A percentile compares a stretch with the other conserved stretches of the same genome.
phyloP scores from a whole-genome alignment of 2,113 vertebrate species.

The Cryptomyrus ogoouensis region DNA sequence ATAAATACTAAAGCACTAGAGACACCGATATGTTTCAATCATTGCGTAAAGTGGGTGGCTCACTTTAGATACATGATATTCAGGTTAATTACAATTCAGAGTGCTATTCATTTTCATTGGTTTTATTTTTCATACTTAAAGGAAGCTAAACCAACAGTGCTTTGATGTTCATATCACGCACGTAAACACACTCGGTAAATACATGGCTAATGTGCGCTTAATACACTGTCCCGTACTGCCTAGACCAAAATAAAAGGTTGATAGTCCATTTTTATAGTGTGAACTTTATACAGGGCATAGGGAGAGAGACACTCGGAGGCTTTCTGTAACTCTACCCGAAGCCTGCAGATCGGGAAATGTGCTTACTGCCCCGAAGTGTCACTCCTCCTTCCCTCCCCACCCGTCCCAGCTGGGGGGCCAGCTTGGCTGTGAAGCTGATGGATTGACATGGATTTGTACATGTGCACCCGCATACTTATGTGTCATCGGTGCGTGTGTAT shows the following conservation, averaged over 20 bases:
- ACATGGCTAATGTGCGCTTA: not conserved
- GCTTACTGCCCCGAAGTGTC: slow-evolving; percentile 50
- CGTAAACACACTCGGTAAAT: not conserved
- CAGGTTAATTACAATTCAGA: not conserved
- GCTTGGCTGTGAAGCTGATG: not conserved
- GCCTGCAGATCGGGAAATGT: slow-evolving; percentile 46
- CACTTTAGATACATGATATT: not conserved
- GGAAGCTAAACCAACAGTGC: not conserved
- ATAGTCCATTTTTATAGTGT: not conserved
- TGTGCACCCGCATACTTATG: slow-evolving; percentile 21
- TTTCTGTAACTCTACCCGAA: slow-evolving; percentile 45
- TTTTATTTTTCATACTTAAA: not conserved
- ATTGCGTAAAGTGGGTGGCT: not conserved
- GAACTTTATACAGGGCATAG: slow-evolving; percentile 17
- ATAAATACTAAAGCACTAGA: not conserved
- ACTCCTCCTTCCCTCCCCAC: slow-evolving; percentile 47
- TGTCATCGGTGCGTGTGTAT: not conserved
- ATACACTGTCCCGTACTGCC: too few species aligned
- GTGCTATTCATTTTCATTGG: not conserved
- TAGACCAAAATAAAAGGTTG: not conserved
- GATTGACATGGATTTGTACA: not conserved
- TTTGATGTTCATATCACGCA: not conserved
- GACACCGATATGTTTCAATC: not conserved
- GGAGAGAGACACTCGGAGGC: not conserved
- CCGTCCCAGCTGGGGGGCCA: slow-evolving; percentile 33